phyloP scores from a whole-genome alignment of 2,888 invertebrate genomes.

The Oscheius sp. region DNA sequence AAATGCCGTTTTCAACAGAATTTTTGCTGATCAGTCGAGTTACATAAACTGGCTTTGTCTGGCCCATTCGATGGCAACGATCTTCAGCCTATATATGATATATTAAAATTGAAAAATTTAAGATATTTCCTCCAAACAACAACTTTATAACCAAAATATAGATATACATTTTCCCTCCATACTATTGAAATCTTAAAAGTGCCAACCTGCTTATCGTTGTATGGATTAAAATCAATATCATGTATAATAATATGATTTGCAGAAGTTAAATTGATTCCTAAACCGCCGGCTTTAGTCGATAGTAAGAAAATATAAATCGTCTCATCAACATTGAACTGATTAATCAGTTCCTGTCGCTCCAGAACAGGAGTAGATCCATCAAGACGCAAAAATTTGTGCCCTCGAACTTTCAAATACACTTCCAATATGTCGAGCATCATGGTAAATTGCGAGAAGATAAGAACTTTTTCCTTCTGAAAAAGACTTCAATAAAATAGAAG shows the following conservation, averaged over 20 bases:
- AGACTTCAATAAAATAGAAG: not conserved
- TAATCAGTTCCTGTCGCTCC: constrained; percentile 87
- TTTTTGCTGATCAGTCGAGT: constrained; percentile 84
- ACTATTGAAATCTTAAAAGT: not conserved
- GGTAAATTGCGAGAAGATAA: constrained; percentile 95
- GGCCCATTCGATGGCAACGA: constrained; percentile 65
- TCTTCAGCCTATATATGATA: constrained; percentile 83
- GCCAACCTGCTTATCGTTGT: constrained; percentile 91
- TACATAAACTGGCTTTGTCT: constrained; percentile 78
- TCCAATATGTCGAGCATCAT: constrained; percentile 92
- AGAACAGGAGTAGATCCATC: constrained; percentile 89
- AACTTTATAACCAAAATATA: no score
- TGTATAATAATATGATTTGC: constrained; percentile 95
- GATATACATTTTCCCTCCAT: not conserved
- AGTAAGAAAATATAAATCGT: constrained; percentile 57
- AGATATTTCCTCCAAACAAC: no score
- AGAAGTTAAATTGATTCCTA: constrained; percentile 90
- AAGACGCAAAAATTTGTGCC: constrained; percentile 81
- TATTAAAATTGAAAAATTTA: no score
- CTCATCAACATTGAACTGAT: constrained; percentile 80
- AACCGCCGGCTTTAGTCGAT: constrained; percentile 82
- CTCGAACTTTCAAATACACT: constrained; percentile 82
- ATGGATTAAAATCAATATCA: constrained; percentile 97
- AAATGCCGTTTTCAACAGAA: constrained; percentile 82
- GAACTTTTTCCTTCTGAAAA: constrained; percentile 76